Conservation (phyloP, 2,888 invertebrate species). For the Heliconius charithonia region DNA sequence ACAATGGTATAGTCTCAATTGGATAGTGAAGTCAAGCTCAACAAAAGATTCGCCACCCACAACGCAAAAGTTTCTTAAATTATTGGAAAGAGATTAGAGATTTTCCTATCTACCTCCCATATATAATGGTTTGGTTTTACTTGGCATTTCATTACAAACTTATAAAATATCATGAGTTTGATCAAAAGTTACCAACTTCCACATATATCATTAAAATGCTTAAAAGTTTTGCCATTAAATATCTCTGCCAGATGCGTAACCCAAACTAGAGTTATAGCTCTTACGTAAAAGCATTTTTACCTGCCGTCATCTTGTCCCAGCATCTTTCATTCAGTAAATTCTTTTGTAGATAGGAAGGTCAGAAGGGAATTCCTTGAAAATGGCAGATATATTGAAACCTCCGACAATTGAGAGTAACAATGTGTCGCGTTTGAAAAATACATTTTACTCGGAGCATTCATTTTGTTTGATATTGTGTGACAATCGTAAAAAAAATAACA, state of each 20-base stretch:
- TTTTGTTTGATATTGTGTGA: slow-evolving; percentile 9
- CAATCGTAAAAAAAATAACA: neutral
- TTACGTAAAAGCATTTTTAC: slow-evolving; percentile 52
- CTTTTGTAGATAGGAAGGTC: slow-evolving; percentile 56
- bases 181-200: neutral
- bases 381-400: slow-evolving; percentile 52
- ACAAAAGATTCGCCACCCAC: no score
- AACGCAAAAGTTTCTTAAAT: no score
- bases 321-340: slow-evolving; percentile 67
- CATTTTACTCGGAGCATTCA: slow-evolving; percentile 15
- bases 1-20: neutral
- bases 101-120: neutral
- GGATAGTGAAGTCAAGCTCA: no score
- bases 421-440: slow-evolving; percentile 25
- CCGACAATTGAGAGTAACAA: slow-evolving; percentile 34
- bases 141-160: neutral
- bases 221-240: neutral
- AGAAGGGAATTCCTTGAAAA: slow-evolving; percentile 62
- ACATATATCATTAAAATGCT: neutral
- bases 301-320: slow-evolving; percentile 53
- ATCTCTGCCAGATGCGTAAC: slow-evolving; percentile 12
- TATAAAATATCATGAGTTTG: neutral
- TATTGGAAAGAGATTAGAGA: no score
- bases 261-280: slow-evolving; percentile 25
- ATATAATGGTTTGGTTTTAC: neutral